phyloP scores from a whole-genome alignment of 2,113 vertebrate genomes.

The Puffinus mauretanicus region DNA sequence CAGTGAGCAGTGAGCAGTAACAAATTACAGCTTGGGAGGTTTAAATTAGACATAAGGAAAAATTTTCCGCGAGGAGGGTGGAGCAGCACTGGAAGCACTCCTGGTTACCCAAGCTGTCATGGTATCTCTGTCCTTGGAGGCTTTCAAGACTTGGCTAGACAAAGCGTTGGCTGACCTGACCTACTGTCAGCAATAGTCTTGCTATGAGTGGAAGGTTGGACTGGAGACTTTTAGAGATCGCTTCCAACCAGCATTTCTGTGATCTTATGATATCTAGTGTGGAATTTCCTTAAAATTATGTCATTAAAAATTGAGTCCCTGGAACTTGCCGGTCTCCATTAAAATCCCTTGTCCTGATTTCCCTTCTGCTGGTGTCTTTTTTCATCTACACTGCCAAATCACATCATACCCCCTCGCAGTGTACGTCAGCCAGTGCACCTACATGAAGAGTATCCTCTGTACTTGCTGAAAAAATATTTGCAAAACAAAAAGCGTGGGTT shows the following conservation, averaged over 20 bases:
- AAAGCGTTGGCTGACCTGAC: slow-evolving; percentile 17
- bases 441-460: background rate
- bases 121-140: slow-evolving; percentile 43
- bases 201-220: slow-evolving; percentile 18
- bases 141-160: slow-evolving; percentile 47
- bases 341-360: slow-evolving; percentile 50
- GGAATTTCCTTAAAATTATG: slow-evolving; percentile 63
- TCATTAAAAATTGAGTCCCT: slow-evolving; percentile 29
- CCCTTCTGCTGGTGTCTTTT: slow-evolving; percentile 10
- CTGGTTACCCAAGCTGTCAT: background rate
- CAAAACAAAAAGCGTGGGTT: background rate
- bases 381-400: background rate
- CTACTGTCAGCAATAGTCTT: background rate
- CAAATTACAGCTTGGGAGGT: background rate
- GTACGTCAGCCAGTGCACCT: background rate
- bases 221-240: background rate
- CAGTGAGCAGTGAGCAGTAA: background rate
- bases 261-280: slow-evolving; percentile 48
- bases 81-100: slow-evolving; percentile 35
- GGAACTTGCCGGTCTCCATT: slow-evolving; percentile 28
- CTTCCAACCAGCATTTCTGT: slow-evolving; percentile 48
- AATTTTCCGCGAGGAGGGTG: background rate
- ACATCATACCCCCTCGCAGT: background rate
- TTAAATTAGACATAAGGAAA: slow-evolving; percentile 9
- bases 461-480: background rate